Conservation (phyloP, 2,113 vertebrate species). For the Phoxinus phoxinus region DNA sequence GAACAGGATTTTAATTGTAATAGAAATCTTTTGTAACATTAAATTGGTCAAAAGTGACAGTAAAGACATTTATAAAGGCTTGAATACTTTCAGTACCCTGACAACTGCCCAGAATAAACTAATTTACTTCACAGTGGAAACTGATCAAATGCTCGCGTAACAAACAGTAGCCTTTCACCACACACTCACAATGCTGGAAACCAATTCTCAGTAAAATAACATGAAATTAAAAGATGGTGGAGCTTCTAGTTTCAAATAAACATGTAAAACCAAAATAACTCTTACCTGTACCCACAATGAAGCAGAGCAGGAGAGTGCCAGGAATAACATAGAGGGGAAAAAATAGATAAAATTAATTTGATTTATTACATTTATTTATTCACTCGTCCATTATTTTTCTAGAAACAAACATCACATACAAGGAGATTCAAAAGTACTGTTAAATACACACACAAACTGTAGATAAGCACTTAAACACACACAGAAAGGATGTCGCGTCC, state of each 20-base stretch:
- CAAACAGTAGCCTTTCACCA: conserved; percentile 1
- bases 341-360: neutral
- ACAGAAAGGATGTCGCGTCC: neutral
- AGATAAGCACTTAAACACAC: neutral
- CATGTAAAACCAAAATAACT: neutral
- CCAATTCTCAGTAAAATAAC: neutral
- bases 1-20: neutral
- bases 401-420: neutral
- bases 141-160: neutral
- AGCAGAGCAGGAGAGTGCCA: neutral
- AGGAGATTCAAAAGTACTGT: neutral
- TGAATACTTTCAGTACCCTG: conserved; percentile 7
- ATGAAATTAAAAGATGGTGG: conserved; percentile 4
- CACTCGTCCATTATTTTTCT: neutral
- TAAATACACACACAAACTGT: neutral
- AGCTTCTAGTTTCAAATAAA: conserved; percentile 6
- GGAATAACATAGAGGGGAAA: conserved; percentile 6
- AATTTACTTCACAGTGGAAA: neutral
- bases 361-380: neutral
- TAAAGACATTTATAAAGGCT: neutral
- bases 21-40: neutral
- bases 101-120: neutral
- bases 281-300: conserved; percentile 30
- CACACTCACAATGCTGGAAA: neutral
- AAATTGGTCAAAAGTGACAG: no score